Percentiles rank a stretch among this genome's conserved stretches.
Evolutionary conservation across 1,140 invertebrate species (phyloP).

Genomic region (Calephelis nemesis): DNA sequence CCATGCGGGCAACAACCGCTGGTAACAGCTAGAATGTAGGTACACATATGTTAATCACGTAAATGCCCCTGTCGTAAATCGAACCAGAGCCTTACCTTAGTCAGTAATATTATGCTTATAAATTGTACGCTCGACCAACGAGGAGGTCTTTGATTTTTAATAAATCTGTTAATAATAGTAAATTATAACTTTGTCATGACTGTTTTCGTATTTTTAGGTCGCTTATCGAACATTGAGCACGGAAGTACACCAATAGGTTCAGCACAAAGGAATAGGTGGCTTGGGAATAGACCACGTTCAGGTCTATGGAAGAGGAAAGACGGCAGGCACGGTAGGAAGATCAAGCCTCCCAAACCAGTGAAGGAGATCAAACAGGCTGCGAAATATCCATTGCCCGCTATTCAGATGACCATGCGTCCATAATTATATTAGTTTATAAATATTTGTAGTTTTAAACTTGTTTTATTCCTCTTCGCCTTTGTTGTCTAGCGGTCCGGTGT

Average conservation of each 20-base stretch:
- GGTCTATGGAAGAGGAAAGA: slow-evolving; percentile 96
- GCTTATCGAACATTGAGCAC: slow-evolving; percentile 91
- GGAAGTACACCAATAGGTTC: slow-evolving; percentile 88
- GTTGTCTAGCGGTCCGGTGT: too few relatives aligned
- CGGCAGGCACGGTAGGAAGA: slow-evolving; percentile 93
- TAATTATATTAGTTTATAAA: slow-evolving; percentile 17
- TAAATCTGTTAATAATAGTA: too few relatives aligned
- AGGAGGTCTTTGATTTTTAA: too few relatives aligned
- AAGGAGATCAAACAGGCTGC: slow-evolving; percentile 46
- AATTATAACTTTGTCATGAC: too few relatives aligned
- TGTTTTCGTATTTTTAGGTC: slow-evolving; percentile 74
- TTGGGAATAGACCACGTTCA: slow-evolving; percentile 93
- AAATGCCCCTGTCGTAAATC: too few relatives aligned
- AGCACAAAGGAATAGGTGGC: slow-evolving; percentile 88
- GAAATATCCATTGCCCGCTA: slow-evolving; percentile 32
- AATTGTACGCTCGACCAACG: too few relatives aligned
- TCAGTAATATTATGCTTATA: too few relatives aligned
- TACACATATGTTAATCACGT: too few relatives aligned
- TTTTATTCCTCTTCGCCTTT: not conserved
- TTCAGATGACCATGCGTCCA: slow-evolving; percentile 51
- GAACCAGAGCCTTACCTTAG: too few relatives aligned
- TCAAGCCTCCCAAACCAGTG: slow-evolving; percentile 80
- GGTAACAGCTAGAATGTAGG: too few relatives aligned
- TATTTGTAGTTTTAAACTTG: slow-evolving; percentile 4
- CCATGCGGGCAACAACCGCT: too few relatives aligned